A percentile compares a stretch with the other conserved stretches of the same genome.
phyloP scores from a whole-genome alignment of 2,888 invertebrate genomes.

The Dicycla oo region DNA sequence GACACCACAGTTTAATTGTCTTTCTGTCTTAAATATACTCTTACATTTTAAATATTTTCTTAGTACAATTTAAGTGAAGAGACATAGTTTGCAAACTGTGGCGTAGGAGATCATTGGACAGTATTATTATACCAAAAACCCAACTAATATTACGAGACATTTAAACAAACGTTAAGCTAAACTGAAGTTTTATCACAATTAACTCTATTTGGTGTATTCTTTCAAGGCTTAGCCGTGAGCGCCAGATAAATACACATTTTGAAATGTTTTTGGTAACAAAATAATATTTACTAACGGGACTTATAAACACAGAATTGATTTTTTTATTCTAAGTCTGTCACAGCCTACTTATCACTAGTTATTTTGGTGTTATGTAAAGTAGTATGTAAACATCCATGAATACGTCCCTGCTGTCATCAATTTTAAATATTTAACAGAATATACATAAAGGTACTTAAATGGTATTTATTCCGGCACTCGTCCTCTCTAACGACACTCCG shows the following conservation, averaged over 20 bases:
- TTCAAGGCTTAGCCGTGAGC: conserved; percentile 72
- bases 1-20: conserved; percentile 56
- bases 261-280: conserved; percentile 15
- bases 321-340: conserved; percentile 56
- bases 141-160: conserved; percentile 58
- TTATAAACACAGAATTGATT: conserved; percentile 27
- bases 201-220: conserved; percentile 78
- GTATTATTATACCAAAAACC: conserved; percentile 58
- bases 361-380: conserved; percentile 58
- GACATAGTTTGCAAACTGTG: conserved; percentile 50
- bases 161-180: conserved; percentile 60
- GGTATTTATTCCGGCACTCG: conserved; percentile 58
- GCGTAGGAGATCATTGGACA: conserved; percentile 46
- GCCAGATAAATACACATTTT: conserved; percentile 57
- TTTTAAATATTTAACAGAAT: conserved; percentile 22
- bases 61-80: conserved; percentile 32
- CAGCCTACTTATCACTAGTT: conserved; percentile 64
- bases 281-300: conserved; percentile 33
- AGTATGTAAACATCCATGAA: conserved; percentile 52
- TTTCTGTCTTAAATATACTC: conserved; percentile 9
- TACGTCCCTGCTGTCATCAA: conserved; percentile 38
- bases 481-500: conserved; percentile 57
- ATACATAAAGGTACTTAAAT: conserved; percentile 21
- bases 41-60: conserved; percentile 40
- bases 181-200: conserved; percentile 69